Percentiles rank a stretch among this genome's conserved stretches.
phyloP scores from a whole-genome alignment of 2,113 vertebrate species.

The Melanerpes aurifrons region DNA sequence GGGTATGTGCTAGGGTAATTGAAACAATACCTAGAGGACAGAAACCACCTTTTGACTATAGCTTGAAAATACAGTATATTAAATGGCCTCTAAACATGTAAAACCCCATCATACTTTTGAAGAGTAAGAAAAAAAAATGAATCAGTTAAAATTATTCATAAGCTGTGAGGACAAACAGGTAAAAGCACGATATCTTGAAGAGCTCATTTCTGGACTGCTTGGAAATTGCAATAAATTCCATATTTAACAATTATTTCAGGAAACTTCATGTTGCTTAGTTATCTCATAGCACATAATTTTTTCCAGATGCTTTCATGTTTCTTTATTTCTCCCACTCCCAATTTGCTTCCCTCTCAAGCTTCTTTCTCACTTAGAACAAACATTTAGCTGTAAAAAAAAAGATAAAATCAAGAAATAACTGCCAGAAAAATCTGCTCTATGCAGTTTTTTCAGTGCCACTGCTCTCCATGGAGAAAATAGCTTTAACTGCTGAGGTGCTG shows the following conservation, averaged over 20 bases:
- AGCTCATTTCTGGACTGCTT: not conserved
- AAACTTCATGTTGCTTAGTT: slow-evolving; percentile 54
- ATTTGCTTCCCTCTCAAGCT: slow-evolving; percentile 43
- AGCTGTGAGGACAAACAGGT: not conserved
- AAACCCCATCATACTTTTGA: not conserved
- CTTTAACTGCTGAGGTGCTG: slow-evolving; percentile 18
- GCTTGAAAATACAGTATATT: not conserved
- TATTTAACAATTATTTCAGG: slow-evolving; percentile 53
- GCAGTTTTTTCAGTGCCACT: not conserved
- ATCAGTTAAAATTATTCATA: not conserved
- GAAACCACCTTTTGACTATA: not conserved
- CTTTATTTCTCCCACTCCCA: slow-evolving; percentile 31
- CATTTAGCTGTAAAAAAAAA: slow-evolving; percentile 9
- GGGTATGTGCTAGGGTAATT: not conserved
- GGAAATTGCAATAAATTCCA: slow-evolving; percentile 15
- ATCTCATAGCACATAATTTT: slow-evolving; percentile 65
- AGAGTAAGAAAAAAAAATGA: not conserved
- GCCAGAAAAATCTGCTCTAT: slow-evolving; percentile 19
- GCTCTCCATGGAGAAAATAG: not conserved
- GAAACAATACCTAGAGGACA: not conserved
- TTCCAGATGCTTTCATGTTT: slow-evolving; percentile 65
- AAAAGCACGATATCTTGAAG: not conserved
- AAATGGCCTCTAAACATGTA: not conserved
- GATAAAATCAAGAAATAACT: not conserved
- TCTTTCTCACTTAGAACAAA: slow-evolving; percentile 40